A percentile compares a stretch with the other conserved stretches of the same genome.
phyloP scores from a whole-genome alignment of 2,797 vertebrate genomes.

The Phalloptychus januarius region DNA sequence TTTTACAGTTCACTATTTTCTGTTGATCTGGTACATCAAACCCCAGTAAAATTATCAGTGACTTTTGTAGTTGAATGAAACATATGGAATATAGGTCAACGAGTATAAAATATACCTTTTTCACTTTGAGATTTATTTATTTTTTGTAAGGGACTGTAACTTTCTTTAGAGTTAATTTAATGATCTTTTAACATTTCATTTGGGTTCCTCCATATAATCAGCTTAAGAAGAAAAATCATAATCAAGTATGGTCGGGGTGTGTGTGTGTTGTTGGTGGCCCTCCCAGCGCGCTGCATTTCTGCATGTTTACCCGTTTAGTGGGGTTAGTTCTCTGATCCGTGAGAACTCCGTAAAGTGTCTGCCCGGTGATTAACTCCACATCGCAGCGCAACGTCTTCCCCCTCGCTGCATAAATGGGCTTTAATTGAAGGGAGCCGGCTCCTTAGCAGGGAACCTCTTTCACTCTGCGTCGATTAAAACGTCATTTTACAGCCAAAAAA shows the following conservation, averaged over 20 bases:
- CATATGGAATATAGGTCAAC: background rate
- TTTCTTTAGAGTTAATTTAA: conserved; percentile 7
- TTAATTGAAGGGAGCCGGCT: conserved; percentile 87
- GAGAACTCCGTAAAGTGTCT: conserved; percentile 81
- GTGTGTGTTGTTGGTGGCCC: conserved; percentile 35
- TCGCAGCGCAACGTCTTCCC: conserved; percentile 87
- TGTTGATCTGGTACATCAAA: background rate
- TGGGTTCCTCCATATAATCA: conserved; percentile 43
- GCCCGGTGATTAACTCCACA: conserved; percentile 88
- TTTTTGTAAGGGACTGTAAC: background rate
- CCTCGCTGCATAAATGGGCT: conserved; percentile 86
- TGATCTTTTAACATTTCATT: conserved; percentile 38
- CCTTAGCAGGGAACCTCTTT: conserved; percentile 84
- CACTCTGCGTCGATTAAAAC: conserved; percentile 91
- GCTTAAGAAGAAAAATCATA: conserved; percentile 13
- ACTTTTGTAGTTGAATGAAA: background rate
- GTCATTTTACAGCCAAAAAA: conserved; percentile 94
- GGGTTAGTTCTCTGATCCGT: conserved; percentile 82
- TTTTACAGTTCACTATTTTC: background rate
- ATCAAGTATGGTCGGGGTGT: background rate
- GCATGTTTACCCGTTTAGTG: conserved; percentile 76
- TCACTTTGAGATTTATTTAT: too few relatives aligned
- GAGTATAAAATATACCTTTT: background rate
- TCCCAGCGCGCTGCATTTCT: conserved; percentile 60
- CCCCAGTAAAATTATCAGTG: background rate